Evolutionary conservation across 2,797 vertebrate species (phyloP).

Genomic region (Spondyliosoma cantharus): DNA sequence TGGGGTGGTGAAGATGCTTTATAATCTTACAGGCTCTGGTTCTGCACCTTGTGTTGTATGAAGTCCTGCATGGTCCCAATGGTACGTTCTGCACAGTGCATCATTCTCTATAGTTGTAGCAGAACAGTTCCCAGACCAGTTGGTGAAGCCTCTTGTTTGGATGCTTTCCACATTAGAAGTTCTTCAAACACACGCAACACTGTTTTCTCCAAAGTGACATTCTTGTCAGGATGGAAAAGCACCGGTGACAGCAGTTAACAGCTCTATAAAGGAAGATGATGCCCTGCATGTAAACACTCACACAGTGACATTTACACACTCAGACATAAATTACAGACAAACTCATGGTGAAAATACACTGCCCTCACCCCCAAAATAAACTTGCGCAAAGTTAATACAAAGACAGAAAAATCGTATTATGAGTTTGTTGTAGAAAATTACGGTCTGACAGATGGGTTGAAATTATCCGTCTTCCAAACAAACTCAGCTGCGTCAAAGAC

Average conservation of each 20-base stretch:
- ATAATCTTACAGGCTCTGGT: neutral
- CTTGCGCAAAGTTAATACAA: neutral
- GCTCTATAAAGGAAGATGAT: conserved; percentile 7
- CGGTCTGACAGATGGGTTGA: conserved; percentile 23
- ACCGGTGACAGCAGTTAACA: neutral
- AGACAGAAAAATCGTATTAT: neutral
- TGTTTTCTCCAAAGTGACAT: neutral
- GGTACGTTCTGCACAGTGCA: neutral
- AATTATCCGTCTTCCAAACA: conserved; percentile 4
- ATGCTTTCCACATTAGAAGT: conserved; percentile 1
- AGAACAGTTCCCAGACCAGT: conserved; percentile 4
- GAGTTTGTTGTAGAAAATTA: neutral
- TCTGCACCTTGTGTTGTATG: conserved; percentile 2
- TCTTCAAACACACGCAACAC: conserved; percentile 2
- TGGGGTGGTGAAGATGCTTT: neutral
- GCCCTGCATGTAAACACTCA: neutral
- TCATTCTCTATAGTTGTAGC: neutral
- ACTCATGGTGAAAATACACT: conserved; percentile 1
- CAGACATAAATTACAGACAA: neutral
- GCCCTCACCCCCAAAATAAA: neutral
- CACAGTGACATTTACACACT: conserved; percentile 5
- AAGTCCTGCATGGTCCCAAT: too few relatives aligned
- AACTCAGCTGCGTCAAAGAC: neutral
- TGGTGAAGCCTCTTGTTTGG: neutral
- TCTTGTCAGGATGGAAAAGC: neutral